Evolutionary conservation across 2,888 invertebrate species (phyloP), one percentile per base, ranked within the genome.

Genomic region (Notodromas monacha): DNA sequence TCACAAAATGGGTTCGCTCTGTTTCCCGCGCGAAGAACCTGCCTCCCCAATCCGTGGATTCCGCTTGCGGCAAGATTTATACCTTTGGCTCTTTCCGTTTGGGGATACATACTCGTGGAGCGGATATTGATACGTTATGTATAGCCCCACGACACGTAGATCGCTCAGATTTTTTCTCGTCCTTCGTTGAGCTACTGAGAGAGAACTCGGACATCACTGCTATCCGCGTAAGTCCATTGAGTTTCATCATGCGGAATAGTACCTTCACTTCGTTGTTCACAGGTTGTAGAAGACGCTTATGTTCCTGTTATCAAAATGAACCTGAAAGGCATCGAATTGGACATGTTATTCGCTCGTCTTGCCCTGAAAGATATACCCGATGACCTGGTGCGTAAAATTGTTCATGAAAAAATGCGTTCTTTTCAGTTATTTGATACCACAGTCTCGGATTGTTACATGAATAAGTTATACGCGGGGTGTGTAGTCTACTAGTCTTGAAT

Each of bases 251-350:
- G 6, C 10, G 8, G 12, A 27, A 27, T 27, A 27, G 6, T 11
- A 27, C 12, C 6, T 6, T 28, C 8, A 31, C 33, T 15, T 16
- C n/a, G 2, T 16, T 15, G 44, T 28, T 39, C 45, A 12, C 43
- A 70, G 67, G 66, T 81, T 2, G 86, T 99, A 1, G 89, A 92
- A 50, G 92, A 92, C 48, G 96, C 96, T 0, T 99, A 73, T 52
- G 96, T 99, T 38, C 96, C 96, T 3, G 84, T 99, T 5, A 86
- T 99, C 38, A 96, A 96, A 55, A 81, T 99, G 77, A 77, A 74
- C 46, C 96, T 89, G 49, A 77, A 84, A 55, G 81, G 77, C 15
- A 86, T 96, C 39, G 96, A 96, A 57, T 84, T 96, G 39, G 96
- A 99, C 56, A 68, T 99, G 64, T 54, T 92, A 36, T 99, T 99